These are phyloP conservation scores for Drosophila koepferae DNA, from an alignment of 2,888 invertebrate genomes.

Conservation along the genomic window DNA sequence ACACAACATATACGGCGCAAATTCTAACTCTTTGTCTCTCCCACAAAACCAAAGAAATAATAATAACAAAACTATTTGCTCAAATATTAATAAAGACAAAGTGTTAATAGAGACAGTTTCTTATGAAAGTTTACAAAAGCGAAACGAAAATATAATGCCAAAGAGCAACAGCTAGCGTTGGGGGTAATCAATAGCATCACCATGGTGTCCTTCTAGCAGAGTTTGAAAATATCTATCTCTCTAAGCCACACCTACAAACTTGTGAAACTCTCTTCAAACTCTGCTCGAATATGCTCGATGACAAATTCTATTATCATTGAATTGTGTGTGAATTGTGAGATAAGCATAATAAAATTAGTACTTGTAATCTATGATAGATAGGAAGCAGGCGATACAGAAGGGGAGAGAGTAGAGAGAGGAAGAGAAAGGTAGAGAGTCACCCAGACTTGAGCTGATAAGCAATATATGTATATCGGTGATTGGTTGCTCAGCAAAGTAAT, in stretches of 20 bases:
- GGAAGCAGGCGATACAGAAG: neutral
- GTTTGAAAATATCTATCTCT: too few relatives aligned
- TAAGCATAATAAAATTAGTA: neutral
- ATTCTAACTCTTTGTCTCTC: too few relatives aligned
- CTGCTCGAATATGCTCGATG: neutral
- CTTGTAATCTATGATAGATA: neutral
- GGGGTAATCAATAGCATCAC: neutral
- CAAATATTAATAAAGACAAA: conserved; percentile 18
- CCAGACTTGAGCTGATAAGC: neutral
- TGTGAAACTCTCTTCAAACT: neutral
- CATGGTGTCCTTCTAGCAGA: too few relatives aligned
- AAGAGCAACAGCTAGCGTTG: neutral
- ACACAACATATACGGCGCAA: neutral
- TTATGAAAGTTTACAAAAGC: neutral
- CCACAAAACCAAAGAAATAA: neutral
- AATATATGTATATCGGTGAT: neutral
- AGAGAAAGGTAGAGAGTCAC: neutral
- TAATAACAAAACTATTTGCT: conserved; percentile 12
- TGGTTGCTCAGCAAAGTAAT: neutral
- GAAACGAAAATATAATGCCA: neutral
- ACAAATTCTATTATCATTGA: neutral
- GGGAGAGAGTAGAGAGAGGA: neutral
- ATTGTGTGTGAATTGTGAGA: neutral
- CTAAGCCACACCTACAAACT: neutral
- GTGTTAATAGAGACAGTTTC: neutral